Base-by-base conservation (phyloP, 37 sponge, comb jelly and placozoan species). In the Axinella damicornis region DNA sequence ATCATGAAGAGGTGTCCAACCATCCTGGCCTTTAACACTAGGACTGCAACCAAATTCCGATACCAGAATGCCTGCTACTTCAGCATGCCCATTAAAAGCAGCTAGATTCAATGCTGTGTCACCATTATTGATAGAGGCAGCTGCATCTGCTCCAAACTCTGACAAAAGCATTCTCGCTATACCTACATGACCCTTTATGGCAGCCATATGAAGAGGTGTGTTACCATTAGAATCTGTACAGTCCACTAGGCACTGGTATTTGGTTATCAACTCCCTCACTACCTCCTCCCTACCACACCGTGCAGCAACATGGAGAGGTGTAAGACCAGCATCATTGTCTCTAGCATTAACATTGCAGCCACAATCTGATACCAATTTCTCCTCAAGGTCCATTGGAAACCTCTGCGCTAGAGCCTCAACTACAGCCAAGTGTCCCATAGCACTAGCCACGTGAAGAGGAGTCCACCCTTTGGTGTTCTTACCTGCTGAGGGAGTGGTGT, bases 181-280 rank as follows among this genome's bases (percentile, higher is more conserved):
- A 33, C 72, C 46, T 46, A 46, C 46, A 46, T 46, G 46, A 9
- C 46, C 46, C 37, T 38, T 25, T 35, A 39, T 37, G 35, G 72
- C 72, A 71, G 72, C 72, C 37, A 0, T 5, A 22, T 71, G 72
- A 34, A 71, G 39, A 19, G 72, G 72, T 38, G 72, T 71, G 37
- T n/a, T 36, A 36, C 72, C 72, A 36, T 71, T 37, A 25, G 18
- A 40, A 19, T 38, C 72, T n/a, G 13, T 35, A 18, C 40, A 39
- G 41, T 71, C 40, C 24, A 38, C 40, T 24, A 9, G 46, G 46
- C 46, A 46, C 46, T 12, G 4, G 46, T 46, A 46, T 9, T 46
- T 46, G 46, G 46, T 46, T 22, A 25, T 61, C 12, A 61, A 14
- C n/a, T 61, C n/a, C 11, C 25, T 61, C 25, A 61, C 62, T 14